A percentile compares a stretch with the other conserved stretches of the same genome.
These are phyloP conservation scores for Anniella stebbinsi DNA, from an alignment of 2,797 vertebrate species.

Conservation along the genomic window DNA sequence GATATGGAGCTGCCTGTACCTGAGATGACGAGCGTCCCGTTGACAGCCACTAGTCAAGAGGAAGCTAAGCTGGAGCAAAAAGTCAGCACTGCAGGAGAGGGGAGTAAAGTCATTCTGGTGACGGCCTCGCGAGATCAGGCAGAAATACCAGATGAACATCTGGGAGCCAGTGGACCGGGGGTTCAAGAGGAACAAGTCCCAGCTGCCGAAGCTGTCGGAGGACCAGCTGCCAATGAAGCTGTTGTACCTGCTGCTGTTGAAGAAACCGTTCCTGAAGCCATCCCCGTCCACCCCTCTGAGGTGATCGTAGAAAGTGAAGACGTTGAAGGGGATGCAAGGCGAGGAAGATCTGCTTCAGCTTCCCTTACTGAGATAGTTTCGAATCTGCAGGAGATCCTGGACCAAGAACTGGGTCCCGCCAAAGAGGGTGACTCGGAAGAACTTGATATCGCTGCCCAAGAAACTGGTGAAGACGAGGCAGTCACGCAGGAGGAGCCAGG, in stretches of 20 bases:
- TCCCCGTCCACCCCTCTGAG: accelerated
- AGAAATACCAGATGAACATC: background rate
- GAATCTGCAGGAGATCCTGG: background rate
- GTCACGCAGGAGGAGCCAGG: background rate
- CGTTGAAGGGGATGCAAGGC: accelerated
- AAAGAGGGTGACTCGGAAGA: background rate
- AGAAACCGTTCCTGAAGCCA: background rate
- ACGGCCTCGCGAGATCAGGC: background rate
- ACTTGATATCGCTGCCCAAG: background rate
- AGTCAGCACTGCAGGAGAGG: background rate
- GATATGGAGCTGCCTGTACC: background rate
- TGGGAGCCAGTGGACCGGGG: background rate
- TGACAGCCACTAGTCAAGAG: background rate
- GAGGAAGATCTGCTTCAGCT: accelerated
- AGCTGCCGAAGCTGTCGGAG: background rate
- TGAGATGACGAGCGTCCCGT: accelerated
- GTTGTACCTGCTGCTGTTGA: background rate
- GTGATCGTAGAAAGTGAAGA: background rate
- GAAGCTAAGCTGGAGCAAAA: constrained; percentile 5
- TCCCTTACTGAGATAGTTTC: background rate
- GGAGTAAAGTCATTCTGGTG: background rate
- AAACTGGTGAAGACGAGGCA: background rate
- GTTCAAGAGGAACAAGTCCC: background rate
- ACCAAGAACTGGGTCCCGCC: background rate
- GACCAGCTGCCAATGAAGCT: background rate